phyloP scores from a whole-genome alignment of 1,140 invertebrate genomes.

The Drosophila santomea region DNA sequence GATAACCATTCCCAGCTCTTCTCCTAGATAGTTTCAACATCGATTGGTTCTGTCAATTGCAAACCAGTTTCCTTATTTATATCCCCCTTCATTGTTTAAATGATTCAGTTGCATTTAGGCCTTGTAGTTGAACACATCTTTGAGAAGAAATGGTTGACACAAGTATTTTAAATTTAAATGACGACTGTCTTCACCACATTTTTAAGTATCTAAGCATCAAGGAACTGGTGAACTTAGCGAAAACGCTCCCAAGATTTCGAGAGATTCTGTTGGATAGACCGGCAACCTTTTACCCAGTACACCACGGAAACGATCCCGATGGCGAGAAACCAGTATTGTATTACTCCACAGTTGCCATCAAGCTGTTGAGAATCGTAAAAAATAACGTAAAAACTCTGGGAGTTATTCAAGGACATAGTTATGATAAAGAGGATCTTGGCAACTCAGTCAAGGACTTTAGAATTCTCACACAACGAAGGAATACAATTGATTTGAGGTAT shows the following conservation, averaged over 20 bases:
- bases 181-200: constrained; percentile 20
- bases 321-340: constrained; percentile 7
- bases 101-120: background rate
- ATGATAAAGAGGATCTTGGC: constrained; percentile 9
- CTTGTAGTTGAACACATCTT: background rate
- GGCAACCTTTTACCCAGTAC: constrained; percentile 7
- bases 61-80: background rate
- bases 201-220: constrained; percentile 20
- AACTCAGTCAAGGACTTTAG: constrained; percentile 3
- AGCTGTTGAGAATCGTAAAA: background rate
- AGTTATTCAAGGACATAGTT: constrained; percentile 6
- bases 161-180: constrained; percentile 18
- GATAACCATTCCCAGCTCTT: background rate
- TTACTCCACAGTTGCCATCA: constrained; percentile 6
- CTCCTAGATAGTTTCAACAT: background rate
- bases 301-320: background rate
- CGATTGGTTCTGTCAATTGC: no score
- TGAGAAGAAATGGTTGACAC: background rate
- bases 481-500: background rate
- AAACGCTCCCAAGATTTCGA: constrained; percentile 1
- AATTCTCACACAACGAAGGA: constrained; percentile 7
- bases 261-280: background rate
- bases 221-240: constrained; percentile 11
- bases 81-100: no score
- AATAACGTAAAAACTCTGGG: constrained; percentile 19